phyloP scores from a whole-genome alignment of 2,888 invertebrate species.

The Dicycla oo region DNA sequence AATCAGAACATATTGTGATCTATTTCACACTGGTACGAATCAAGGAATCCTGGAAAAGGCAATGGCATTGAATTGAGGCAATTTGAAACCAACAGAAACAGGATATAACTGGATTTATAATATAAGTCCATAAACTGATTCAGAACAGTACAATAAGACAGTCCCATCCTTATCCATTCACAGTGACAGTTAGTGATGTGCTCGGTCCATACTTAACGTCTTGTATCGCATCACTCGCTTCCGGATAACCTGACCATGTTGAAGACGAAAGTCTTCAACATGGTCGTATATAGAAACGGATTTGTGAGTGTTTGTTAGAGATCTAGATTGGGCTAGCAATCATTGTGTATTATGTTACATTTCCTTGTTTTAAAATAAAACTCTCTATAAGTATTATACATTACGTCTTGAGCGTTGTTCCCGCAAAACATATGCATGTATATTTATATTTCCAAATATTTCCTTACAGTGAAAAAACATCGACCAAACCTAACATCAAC shows the following conservation, averaged over 20 bases:
- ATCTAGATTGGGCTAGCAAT: background rate
- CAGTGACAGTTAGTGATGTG: constrained; percentile 52
- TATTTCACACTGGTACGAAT: no score
- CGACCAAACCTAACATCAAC: no score
- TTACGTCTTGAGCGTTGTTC: no score
- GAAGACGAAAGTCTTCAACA: no score
- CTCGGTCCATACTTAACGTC: constrained; percentile 41
- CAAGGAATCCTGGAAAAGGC: no score
- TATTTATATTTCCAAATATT: no score
- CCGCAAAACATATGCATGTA: no score
- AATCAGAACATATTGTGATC: no score
- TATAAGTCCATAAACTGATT: constrained; percentile 21
- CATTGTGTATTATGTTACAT: background rate
- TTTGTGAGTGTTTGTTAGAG: background rate
- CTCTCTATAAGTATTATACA: no score
- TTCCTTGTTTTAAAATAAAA: background rate
- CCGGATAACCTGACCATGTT: constrained; percentile 22
- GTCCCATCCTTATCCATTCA: constrained; percentile 27
- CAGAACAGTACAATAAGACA: constrained; percentile 40
- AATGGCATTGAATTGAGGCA: no score
- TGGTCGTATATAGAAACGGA: no score
- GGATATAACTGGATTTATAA: constrained; percentile 16
- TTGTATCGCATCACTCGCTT: constrained; percentile 35
- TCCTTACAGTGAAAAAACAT: no score
- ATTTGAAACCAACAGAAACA: constrained; percentile 2